Evolutionary conservation across 2,797 vertebrate species (phyloP).

Genomic region (Trematomus bernacchii): DNA sequence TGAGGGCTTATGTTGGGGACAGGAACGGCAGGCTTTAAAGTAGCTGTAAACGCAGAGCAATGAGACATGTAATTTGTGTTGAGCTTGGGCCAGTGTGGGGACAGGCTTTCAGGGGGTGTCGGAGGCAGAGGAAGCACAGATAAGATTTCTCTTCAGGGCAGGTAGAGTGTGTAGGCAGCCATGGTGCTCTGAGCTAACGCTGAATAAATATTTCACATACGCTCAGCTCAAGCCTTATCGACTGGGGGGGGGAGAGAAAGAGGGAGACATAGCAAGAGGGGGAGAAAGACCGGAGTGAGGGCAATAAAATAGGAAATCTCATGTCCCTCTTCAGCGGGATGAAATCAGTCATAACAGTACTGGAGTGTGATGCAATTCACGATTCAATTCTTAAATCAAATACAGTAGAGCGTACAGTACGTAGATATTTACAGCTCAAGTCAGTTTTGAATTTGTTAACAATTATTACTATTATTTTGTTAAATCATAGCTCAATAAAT

Average conservation of each 20-base stretch:
- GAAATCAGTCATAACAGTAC: slow-evolving; percentile 29
- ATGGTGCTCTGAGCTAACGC: slow-evolving; percentile 77
- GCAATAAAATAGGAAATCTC: slow-evolving; percentile 54
- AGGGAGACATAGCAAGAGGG: slow-evolving; percentile 21
- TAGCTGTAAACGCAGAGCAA: slow-evolving; percentile 82
- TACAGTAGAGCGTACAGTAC: not conserved
- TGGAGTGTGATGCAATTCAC: slow-evolving; percentile 37
- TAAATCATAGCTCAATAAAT: not conserved
- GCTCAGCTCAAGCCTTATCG: slow-evolving; percentile 83
- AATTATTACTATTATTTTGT: not conserved
- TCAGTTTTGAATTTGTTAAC: not conserved
- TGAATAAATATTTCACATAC: slow-evolving; percentile 87
- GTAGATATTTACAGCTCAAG: slow-evolving; percentile 20
- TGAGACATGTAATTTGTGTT: slow-evolving; percentile 85
- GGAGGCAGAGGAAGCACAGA: slow-evolving; percentile 79
- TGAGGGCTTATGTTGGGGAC: slow-evolving; percentile 72
- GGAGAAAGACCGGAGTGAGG: slow-evolving; percentile 52
- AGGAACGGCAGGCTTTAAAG: slow-evolving; percentile 75
- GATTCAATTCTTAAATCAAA: slow-evolving; percentile 25
- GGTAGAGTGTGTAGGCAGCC: slow-evolving; percentile 83
- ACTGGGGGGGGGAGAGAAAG: slow-evolving; percentile 57
- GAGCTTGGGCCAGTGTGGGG: slow-evolving; percentile 78
- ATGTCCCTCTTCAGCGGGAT: slow-evolving; percentile 51
- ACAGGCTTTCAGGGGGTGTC: slow-evolving; percentile 82
- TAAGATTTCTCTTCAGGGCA: slow-evolving; percentile 84